A percentile compares a stretch with the other conserved stretches of the same genome.
phyloP scores from a whole-genome alignment of 2,113 vertebrate species.

The Piprites chloris region DNA sequence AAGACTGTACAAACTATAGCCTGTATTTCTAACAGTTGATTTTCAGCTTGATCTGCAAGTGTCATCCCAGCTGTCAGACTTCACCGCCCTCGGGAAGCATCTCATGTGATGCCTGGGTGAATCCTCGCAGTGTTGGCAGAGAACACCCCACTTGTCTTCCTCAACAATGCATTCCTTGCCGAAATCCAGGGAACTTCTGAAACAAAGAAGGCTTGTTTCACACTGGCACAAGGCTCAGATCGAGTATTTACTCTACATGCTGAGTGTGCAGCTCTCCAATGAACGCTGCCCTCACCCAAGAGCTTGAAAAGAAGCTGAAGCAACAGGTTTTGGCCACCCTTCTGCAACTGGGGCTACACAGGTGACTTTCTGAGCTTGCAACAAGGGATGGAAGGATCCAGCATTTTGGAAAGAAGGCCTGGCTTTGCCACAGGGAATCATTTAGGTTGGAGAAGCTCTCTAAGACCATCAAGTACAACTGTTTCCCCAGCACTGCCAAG shows the following conservation, averaged over 20 bases:
- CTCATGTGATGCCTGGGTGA: background rate
- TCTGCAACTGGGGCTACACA: background rate
- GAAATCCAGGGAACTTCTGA: background rate
- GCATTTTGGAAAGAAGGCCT: background rate
- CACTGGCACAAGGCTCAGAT: background rate
- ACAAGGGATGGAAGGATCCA: background rate
- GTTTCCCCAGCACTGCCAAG: background rate
- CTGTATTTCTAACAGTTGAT: background rate
- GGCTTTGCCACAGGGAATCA: accelerated
- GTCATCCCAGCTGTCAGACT: background rate
- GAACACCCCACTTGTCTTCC: background rate
- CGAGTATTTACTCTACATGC: background rate
- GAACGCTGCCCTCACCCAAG: accelerated
- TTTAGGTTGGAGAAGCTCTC: background rate
- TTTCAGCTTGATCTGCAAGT: background rate
- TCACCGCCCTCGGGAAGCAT: background rate
- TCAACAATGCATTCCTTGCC: background rate
- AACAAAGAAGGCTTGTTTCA: conserved; percentile 9
- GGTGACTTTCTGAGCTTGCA: background rate
- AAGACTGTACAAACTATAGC: background rate
- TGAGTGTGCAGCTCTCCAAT: background rate
- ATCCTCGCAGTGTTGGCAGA: background rate
- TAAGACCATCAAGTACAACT: background rate
- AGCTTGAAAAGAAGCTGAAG: background rate
- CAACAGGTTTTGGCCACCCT: background rate